Percentiles rank a stretch among this genome's conserved stretches.
Conservation (phyloP, 2,888 invertebrate genomes). For the Adela reaumurella region DNA sequence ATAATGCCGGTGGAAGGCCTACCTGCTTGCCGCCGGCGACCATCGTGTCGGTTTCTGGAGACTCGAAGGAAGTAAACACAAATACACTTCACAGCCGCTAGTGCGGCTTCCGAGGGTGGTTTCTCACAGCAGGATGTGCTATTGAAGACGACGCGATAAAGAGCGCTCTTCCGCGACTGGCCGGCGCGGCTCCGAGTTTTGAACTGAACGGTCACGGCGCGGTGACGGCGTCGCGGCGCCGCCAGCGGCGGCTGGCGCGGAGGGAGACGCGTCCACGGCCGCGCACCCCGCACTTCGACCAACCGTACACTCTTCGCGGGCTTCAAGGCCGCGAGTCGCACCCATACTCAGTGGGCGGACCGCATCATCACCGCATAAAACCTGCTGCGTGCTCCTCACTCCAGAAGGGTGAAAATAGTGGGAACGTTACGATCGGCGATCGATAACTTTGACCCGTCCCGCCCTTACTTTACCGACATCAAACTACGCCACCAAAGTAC, state of each 20-base stretch:
- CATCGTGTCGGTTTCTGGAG: conserved; percentile 31
- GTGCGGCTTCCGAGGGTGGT: not conserved
- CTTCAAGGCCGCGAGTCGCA: conserved; percentile 10
- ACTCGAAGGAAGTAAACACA: conserved; percentile 13
- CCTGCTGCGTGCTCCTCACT: not conserved
- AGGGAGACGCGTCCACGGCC: conserved; percentile 12
- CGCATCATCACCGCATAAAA: not conserved
- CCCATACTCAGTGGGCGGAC: not conserved
- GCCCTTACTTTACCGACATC: no score
- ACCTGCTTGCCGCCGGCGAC: conserved; percentile 57
- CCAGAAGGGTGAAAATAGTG: no score
- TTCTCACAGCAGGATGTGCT: conserved; percentile 3
- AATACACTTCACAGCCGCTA: conserved; percentile 6
- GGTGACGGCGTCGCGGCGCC: conserved; percentile 20
- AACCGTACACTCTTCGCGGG: conserved; percentile 13
- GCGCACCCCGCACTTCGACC: conserved; percentile 12
- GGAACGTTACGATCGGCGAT: no score
- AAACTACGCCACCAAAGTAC: no score
- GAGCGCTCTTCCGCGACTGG: conserved; percentile 43
- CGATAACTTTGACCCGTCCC: no score
- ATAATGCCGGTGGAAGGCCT: conserved; percentile 10
- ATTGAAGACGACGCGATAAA: conserved; percentile 17
- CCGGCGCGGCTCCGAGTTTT: conserved; percentile 48
- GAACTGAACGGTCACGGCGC: conserved; percentile 30
- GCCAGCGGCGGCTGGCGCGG: conserved; percentile 17